A percentile compares a stretch with the other conserved stretches of the same genome.
phyloP scores from a whole-genome alignment of 2,113 vertebrate species.

The Arvicanthis niloticus region DNA sequence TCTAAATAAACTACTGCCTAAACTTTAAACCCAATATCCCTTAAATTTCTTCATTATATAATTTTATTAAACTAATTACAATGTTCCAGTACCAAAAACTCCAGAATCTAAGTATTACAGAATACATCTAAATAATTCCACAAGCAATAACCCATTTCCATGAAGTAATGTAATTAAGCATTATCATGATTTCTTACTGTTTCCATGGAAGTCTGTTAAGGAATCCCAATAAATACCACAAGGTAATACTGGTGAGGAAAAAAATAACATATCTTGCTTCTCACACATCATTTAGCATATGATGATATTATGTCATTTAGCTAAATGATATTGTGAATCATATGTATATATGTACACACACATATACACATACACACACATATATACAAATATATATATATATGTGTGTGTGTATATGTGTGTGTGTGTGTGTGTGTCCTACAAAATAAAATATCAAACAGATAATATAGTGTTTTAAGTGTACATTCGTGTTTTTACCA shows the following conservation, averaged over 20 bases:
- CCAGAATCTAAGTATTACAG: neutral
- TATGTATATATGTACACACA: neutral
- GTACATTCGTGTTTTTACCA: neutral
- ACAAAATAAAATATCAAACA: conserved; percentile 9
- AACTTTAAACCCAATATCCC: neutral
- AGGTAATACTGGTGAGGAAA: neutral
- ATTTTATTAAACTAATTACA: neutral
- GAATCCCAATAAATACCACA: neutral
- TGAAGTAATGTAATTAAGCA: neutral
- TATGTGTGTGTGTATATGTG: too few relatives aligned
- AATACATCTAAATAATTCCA: neutral
- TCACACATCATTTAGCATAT: neutral
- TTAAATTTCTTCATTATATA: neutral
- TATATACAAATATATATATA: neutral
- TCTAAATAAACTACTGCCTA: neutral
- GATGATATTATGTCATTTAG: neutral
- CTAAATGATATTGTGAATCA: too few relatives aligned
- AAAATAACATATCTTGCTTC: neutral
- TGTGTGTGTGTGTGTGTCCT: too few relatives aligned
- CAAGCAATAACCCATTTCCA: neutral
- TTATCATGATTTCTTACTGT: neutral
- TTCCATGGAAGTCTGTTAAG: neutral
- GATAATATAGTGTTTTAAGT: neutral
- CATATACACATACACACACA: neutral
- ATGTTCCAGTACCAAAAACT: neutral